Evolutionary conservation across 2,797 vertebrate species (phyloP), one percentile per base, ranked within the genome.

Genomic region (Rhinatrema bivittatum): DNA sequence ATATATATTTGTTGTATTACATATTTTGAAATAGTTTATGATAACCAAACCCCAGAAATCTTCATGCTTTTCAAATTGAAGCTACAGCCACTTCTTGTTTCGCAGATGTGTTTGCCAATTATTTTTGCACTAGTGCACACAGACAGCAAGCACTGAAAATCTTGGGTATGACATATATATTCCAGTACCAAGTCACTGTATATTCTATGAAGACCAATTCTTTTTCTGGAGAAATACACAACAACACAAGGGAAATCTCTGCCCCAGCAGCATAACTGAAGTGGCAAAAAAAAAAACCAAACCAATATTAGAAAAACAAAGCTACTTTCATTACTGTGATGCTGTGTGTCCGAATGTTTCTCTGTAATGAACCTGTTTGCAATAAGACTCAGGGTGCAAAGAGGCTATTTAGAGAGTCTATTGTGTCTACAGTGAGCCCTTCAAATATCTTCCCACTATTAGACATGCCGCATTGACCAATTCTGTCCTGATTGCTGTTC

Each of bases 341-440:
- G 75, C 70, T 78, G 79, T 85, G 81, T 86, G 80, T 84, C 81
- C 82, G 78, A 81, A 83, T 76, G 80, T 81, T 81, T 82, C 77
- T 81, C 78, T 78, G 84, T 86, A 87, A 87, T 85, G 80, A 85
- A 86, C 79, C 80, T 78, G 77, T 84, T 84, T 81, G 80, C 82
- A 87, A 84, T 86, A 87, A 84, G 82, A 84, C 81, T 78, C 70
- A 15, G 78, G 82, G 83, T 82, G 80, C 81, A 84, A 80, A 82
- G 80, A 84, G 85, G 78, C 83, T 87, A 85, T 87, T 87, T 86
- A 86, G 81, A 84, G 69, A 81, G 78, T 71, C 79, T 84, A 83
- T 81, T 84, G 82, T 82, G 82, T 82, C 81, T 82, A 76, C 70
- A 76, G 82, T 64, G 70, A 84, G 82, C 81, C 77, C 80, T 84